Evolutionary conservation across 2,888 invertebrate species (phyloP).

Genomic region (Synergus umbraculus): DNA sequence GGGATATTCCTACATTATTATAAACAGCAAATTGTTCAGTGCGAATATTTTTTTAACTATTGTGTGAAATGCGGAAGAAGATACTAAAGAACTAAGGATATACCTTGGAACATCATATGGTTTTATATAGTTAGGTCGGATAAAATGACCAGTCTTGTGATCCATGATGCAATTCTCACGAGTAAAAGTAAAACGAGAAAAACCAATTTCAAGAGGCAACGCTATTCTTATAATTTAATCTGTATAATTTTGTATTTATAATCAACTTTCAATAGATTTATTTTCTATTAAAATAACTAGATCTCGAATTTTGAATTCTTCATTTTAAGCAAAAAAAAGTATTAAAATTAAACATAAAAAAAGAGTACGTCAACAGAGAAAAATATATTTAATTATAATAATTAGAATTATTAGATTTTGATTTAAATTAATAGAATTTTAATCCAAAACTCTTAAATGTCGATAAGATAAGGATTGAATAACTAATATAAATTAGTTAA

Average conservation of each 20-base stretch:
- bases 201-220: background rate
- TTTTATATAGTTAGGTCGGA: background rate
- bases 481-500: too few relatives aligned
- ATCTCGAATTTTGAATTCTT: too few relatives aligned
- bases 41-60: slow-evolving; percentile 50
- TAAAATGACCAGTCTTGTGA: slow-evolving; percentile 2
- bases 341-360: too few relatives aligned
- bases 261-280: too few relatives aligned
- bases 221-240: background rate
- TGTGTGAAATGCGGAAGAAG: slow-evolving; percentile 67
- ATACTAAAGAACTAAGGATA: slow-evolving; percentile 44
- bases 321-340: too few relatives aligned
- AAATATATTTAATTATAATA: too few relatives aligned
- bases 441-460: too few relatives aligned
- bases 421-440: too few relatives aligned
- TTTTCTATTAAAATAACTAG: too few relatives aligned
- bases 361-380: too few relatives aligned
- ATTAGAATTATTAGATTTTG: too few relatives aligned
- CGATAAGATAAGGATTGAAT: too few relatives aligned
- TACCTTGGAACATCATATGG: background rate
- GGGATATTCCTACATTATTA: background rate
- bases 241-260: background rate
- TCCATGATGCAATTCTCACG: background rate
- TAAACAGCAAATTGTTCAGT: slow-evolving; percentile 7
- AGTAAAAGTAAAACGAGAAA: background rate